Percentiles rank a stretch among this genome's conserved stretches.
These are phyloP conservation scores for Chaetogeoica ovagalla DNA, from an alignment of 2,888 invertebrate genomes.

Conservation along the genomic window DNA sequence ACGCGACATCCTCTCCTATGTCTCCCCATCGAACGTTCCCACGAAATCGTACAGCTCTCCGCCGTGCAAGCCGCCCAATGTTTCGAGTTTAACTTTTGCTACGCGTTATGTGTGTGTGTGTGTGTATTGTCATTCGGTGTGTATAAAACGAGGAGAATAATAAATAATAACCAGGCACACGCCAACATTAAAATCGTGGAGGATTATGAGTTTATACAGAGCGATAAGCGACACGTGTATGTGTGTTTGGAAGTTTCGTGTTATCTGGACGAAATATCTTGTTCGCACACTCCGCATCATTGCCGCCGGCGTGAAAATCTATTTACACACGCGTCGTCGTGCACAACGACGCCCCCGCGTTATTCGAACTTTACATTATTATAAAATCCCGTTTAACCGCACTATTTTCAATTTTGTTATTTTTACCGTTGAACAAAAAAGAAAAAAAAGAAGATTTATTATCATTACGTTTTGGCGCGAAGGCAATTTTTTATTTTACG, in stretches of 20 bases:
- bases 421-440: not conserved
- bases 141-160: not conserved
- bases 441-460: conserved; percentile 44
- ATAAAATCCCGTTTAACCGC: conserved; percentile 14
- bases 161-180: conserved; percentile 40
- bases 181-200: conserved; percentile 39
- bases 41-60: too few species aligned
- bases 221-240: conserved; percentile 32
- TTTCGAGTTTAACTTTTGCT: too few species aligned
- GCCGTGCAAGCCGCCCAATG: too few species aligned
- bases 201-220: conserved; percentile 20
- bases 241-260: conserved; percentile 29
- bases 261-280: conserved; percentile 42
- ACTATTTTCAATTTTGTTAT: not conserved
- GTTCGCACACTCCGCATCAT: not conserved
- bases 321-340: conserved; percentile 32
- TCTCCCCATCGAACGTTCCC: too few species aligned
- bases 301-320: conserved; percentile 30
- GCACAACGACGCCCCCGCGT: conserved; percentile 12
- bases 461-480: not conserved
- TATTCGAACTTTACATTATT: conserved; percentile 37
- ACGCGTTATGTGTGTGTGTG: not conserved
- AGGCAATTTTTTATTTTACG: not conserved
- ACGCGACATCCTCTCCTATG: too few species aligned
- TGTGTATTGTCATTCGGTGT: conserved; percentile 18